Conservation (phyloP, 1,140 invertebrate species). For the Gryllus bimaculatus region DNA sequence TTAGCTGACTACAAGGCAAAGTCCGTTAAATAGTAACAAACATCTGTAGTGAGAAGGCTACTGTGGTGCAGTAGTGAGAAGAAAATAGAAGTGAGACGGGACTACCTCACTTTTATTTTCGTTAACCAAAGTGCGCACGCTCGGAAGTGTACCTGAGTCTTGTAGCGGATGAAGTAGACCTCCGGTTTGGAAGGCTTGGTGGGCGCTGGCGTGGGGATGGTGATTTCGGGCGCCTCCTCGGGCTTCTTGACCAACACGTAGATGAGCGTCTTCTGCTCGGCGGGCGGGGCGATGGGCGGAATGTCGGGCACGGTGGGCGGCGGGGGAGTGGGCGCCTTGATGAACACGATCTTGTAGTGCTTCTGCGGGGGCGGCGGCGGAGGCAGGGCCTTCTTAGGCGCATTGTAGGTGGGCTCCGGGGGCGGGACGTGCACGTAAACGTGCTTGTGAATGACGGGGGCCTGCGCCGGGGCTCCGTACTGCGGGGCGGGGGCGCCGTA, state of each 20-base stretch:
- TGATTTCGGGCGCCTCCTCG: slow-evolving; percentile 66
- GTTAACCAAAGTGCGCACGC: background rate
- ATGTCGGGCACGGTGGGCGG: slow-evolving; percentile 65
- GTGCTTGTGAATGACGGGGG: slow-evolving; percentile 70
- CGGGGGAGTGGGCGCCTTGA: slow-evolving; percentile 72
- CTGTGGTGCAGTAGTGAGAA: too few relatives aligned
- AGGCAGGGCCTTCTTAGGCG: slow-evolving; percentile 39
- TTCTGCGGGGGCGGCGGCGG: slow-evolving; percentile 61
- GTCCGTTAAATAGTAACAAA: background rate
- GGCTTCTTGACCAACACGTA: slow-evolving; percentile 85
- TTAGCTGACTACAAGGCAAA: background rate
- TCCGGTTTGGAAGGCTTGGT: slow-evolving; percentile 76
- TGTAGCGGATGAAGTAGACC: slow-evolving; percentile 81
- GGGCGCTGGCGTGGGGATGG: slow-evolving; percentile 64
- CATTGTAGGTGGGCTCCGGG: slow-evolving; percentile 63
- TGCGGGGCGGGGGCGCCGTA: slow-evolving; percentile 49
- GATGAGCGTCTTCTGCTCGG: slow-evolving; percentile 79
- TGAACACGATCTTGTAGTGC: slow-evolving; percentile 84
- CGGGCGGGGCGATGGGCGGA: slow-evolving; percentile 59
- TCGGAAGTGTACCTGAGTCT: slow-evolving; percentile 47
- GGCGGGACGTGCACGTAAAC: slow-evolving; percentile 80
- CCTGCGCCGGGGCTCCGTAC: slow-evolving; percentile 61
- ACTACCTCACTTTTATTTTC: background rate
- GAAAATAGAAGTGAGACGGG: too few relatives aligned
- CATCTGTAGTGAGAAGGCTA: background rate